Conservation (phyloP, 2,113 vertebrate species). For the Danio rerio region GRCz12tu NC_133180.1:7860001-7860500, state of each 20-base stretch:
- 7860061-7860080: no score
- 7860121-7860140: no score
- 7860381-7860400: constrained; percentile 38
- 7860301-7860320: neutral
- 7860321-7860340: constrained; percentile 11
- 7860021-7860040: no score
- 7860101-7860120: no score
- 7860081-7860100: no score
- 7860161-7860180: no score
- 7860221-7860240: neutral
- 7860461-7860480: neutral
- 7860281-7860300: neutral
- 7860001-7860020: no score
- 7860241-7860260: neutral
- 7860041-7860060: no score
- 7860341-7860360: constrained; percentile 35
- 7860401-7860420: constrained; percentile 29
- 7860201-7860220: no score
- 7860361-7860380: constrained; percentile 44
- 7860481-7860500: constrained; percentile 1
- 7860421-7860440: constrained; percentile 12
- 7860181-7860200: no score
- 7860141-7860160: no score
- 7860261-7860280: neutral
- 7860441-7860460: constrained; percentile 27